Evolutionary conservation across 30 jellyfish, hydroid and myxozoan species (phyloP), one percentile per base, ranked within the genome.

Genomic region (Nemopilema nomurai): DNA sequence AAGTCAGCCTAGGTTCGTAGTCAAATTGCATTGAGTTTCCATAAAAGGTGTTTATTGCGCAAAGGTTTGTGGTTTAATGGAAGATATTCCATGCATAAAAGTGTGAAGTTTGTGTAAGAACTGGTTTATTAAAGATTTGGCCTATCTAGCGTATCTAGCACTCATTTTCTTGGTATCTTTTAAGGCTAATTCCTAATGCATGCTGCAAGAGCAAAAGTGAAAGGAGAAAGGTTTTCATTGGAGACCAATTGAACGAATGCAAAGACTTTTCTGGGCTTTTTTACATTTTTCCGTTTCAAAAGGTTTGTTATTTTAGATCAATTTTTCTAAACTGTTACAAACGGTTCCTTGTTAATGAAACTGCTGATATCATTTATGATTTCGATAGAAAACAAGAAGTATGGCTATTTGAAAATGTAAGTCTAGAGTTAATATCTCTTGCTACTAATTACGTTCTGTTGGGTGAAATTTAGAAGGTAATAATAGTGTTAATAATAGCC

Each of bases 181-280:
- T 41, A 3, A 80, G 90, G 53, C 23, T 80, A 32, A 23, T 96
- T 25, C 97, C 98, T 50, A 96, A 96, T 75, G 87, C 85, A 41
- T 83, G 96, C 77, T 81, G 97, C 41, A 96, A 96, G 75, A 96
- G 96, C 51, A 96, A 96, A 67, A 71, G 77, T 67, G 99, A 96
- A 73, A 73, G 98, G 32, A 71, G 99, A 57, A 91, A 91, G 62
- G 84, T 90, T 16, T 96, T 87, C 94, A 63, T 90, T 71, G 99
- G 98, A 8, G 98, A 91, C 69, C 99, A 96, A 83, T 33, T 90
- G 53, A 87, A 81, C 68, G 97, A 90, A n/a, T 96, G 98, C 78
- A 94, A 94, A 75, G 99, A 94, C 62, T 94, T 81, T 84, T 94
- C 99, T 64, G 99, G 99, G 8, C 74, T 94, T 63, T 94, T 89